These are phyloP conservation scores for Coelogynopora nodosa DNA, from an alignment of 2,888 invertebrate genomes.

Conservation along the genomic window DNA sequence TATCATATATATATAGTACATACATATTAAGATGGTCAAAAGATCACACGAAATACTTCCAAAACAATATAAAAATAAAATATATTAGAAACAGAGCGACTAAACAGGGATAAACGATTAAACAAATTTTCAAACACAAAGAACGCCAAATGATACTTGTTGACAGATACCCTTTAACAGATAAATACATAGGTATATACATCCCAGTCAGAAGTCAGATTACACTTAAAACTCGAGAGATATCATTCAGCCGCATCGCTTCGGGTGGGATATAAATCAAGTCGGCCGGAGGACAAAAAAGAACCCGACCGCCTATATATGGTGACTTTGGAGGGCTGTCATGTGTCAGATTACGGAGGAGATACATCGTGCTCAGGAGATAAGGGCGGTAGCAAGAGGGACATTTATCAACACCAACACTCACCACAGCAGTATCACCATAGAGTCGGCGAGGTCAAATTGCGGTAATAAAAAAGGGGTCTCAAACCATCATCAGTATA, in stretches of 20 bases:
- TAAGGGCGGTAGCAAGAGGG: not conserved
- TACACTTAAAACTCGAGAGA: not conserved
- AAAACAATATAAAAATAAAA: no score
- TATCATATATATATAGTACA: no score
- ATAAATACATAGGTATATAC: not conserved
- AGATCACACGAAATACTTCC: no score
- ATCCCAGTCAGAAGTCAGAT: not conserved
- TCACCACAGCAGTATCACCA: not conserved
- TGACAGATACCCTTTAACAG: not conserved
- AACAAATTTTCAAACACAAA: no score
- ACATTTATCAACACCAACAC: not conserved
- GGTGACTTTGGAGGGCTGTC: not conserved
- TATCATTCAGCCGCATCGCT: no score
- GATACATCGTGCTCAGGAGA: not conserved
- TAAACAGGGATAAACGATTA: no score
- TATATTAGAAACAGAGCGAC: no score
- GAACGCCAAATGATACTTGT: not conserved
- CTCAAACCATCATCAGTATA: no score
- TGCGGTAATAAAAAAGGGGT: not conserved
- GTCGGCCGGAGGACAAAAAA: not conserved
- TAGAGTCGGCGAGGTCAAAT: not conserved
- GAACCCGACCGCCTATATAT: not conserved
- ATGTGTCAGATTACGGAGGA: not conserved
- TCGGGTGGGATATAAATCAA: not conserved
- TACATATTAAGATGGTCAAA: no score